Percentiles rank a stretch among this genome's conserved stretches.
Conservation (phyloP, 2,797 vertebrate species). For the Acipenser ruthenus region DNA sequence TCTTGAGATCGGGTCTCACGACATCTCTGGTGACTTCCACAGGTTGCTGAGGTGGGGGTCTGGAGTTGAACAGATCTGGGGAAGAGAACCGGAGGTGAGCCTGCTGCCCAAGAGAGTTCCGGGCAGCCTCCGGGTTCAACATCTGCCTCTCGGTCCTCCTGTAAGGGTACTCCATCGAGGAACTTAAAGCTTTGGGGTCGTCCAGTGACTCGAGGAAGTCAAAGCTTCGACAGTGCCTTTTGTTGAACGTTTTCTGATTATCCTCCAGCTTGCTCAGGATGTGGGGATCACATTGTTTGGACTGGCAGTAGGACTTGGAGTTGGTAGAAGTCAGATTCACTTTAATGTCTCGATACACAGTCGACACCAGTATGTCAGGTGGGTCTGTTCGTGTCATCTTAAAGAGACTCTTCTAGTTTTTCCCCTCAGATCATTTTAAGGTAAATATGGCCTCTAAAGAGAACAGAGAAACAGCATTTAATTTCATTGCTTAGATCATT, state of each 20-base stretch:
- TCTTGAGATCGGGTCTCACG: conserved; percentile 61
- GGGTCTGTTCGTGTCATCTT: conserved; percentile 98
- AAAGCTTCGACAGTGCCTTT: conserved; percentile 94
- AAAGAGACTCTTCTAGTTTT: conserved; percentile 52
- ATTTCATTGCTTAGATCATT: conserved; percentile 8
- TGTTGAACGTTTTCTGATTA: conserved; percentile 77
- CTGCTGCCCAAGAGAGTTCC: conserved; percentile 59
- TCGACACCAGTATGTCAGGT: conserved; percentile 89
- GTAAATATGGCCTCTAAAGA: conserved; percentile 46
- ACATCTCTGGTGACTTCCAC: conserved; percentile 52
- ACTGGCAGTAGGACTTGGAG: conserved; percentile 45
- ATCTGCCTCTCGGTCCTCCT: conserved; percentile 52
- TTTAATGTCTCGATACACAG: conserved; percentile 82
- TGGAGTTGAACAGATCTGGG: conserved; percentile 55
- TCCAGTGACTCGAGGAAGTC: conserved; percentile 90
- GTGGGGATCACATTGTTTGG: conserved; percentile 72
- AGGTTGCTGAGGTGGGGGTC: conserved; percentile 40
- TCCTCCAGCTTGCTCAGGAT: conserved; percentile 74
- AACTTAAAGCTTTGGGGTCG: conserved; percentile 58
- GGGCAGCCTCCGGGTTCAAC: conserved; percentile 55
- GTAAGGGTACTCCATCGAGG: conserved; percentile 59
- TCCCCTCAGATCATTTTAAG: conserved; percentile 65
- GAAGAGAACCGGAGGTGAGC: conserved; percentile 63
- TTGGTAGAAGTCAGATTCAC: conserved; percentile 58
- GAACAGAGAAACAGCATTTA: conserved; percentile 29